Percentiles rank a stretch among this genome's conserved stretches.
Conservation (phyloP, 2,797 vertebrate species). For the Chiloscyllium punctatum region DNA sequence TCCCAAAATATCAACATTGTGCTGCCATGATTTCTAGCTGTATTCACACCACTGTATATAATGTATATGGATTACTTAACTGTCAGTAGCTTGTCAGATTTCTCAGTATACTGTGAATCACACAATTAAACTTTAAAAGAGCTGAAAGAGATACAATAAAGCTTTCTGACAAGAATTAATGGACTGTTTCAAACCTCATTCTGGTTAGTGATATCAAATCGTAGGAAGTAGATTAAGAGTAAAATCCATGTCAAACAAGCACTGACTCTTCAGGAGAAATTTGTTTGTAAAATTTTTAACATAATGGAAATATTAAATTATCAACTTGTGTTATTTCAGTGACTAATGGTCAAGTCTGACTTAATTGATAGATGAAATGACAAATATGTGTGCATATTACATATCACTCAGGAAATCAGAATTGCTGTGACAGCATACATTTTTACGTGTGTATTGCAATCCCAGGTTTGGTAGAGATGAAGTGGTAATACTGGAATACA, state of each 20-base stretch:
- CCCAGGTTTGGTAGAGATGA: neutral
- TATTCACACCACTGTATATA: neutral
- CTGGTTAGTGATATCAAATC: neutral
- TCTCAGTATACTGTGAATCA: neutral
- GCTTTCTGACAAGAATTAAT: neutral
- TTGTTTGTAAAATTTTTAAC: neutral
- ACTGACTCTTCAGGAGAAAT: neutral
- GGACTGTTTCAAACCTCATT: neutral
- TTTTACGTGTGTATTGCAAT: too few relatives aligned
- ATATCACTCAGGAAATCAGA: too few relatives aligned
- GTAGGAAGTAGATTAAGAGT: neutral
- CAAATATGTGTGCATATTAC: neutral
- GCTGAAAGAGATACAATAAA: constrained; percentile 8
- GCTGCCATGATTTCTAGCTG: neutral
- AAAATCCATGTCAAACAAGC: neutral
- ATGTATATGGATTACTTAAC: neutral
- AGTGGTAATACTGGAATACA: neutral
- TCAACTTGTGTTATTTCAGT: neutral
- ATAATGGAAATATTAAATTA: neutral
- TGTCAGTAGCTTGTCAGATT: constrained; percentile 13
- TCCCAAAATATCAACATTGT: neutral
- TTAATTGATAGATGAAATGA: neutral
- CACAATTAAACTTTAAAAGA: constrained; percentile 8
- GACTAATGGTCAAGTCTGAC: neutral
- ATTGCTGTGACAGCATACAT: too few relatives aligned